phyloP scores from a whole-genome alignment of 2,113 vertebrate genomes.

The Fukomys damarensis region DNA sequence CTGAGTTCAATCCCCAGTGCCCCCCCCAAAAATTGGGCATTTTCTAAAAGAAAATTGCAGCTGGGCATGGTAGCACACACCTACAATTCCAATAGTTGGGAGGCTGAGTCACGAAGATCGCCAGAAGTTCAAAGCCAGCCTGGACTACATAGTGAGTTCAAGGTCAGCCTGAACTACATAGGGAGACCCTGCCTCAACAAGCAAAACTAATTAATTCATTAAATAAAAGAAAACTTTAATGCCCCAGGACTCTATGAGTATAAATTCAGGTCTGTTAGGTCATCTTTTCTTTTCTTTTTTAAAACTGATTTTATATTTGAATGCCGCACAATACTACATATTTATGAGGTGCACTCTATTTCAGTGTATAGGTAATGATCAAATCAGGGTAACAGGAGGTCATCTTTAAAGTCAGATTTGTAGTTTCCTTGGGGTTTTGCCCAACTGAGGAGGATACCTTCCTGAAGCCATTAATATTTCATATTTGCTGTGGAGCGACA shows the following conservation, averaged over 20 bases:
- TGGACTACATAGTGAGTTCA: background rate
- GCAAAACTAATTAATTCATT: background rate
- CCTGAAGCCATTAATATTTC: constrained; percentile 75
- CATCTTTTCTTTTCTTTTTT: background rate
- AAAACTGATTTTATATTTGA: background rate
- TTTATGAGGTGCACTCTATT: background rate
- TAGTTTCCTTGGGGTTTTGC: constrained; percentile 60
- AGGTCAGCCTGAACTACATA: background rate
- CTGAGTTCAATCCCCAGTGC: no score
- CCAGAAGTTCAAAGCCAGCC: background rate
- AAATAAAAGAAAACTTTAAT: background rate
- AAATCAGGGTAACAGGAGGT: background rate
- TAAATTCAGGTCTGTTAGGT: constrained; percentile 37
- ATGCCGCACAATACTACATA: background rate
- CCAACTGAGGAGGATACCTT: constrained; percentile 68
- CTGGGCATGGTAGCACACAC: background rate
- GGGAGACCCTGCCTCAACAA: background rate
- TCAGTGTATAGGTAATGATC: background rate
- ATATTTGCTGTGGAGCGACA: constrained; percentile 66
- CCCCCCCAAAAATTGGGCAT: no score
- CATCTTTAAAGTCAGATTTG: constrained; percentile 56
- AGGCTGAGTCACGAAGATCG: background rate
- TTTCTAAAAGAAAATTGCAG: background rate
- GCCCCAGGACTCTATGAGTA: background rate
- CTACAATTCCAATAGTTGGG: background rate